Evolutionary conservation across 2,888 invertebrate species (phyloP).

Genomic region (Patella caerulea): DNA sequence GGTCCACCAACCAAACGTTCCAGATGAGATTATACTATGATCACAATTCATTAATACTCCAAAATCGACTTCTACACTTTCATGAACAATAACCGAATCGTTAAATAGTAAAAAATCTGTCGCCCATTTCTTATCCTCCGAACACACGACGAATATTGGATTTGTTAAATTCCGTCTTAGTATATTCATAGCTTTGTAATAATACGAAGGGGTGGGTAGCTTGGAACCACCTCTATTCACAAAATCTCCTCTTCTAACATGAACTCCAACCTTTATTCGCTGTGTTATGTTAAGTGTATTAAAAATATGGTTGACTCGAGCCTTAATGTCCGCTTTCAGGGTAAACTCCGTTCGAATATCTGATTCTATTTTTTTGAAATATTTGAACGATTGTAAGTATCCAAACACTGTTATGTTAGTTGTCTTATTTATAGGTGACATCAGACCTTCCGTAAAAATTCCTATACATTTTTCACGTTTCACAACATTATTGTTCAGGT

Average conservation of each 20-base stretch:
- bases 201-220: slow-evolving; percentile 65
- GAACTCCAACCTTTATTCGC: slow-evolving; percentile 59
- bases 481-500: slow-evolving; percentile 18
- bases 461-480: slow-evolving; percentile 26
- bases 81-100: slow-evolving; percentile 45
- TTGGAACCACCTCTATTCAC: slow-evolving; percentile 66
- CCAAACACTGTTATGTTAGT: slow-evolving; percentile 44
- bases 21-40: slow-evolving; percentile 67
- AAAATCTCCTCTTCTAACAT: slow-evolving; percentile 71
- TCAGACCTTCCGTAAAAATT: too few species aligned
- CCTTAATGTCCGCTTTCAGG: too few species aligned
- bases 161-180: slow-evolving; percentile 51
- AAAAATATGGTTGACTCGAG: slow-evolving; percentile 31
- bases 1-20: slow-evolving; percentile 72
- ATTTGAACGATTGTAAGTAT: slow-evolving; percentile 61
- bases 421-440: slow-evolving; percentile 4
- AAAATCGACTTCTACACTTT: slow-evolving; percentile 63
- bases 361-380: slow-evolving; percentile 46
- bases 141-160: slow-evolving; percentile 68
- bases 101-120: slow-evolving; percentile 46
- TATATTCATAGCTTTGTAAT: slow-evolving; percentile 60
- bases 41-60: slow-evolving; percentile 65
- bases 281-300: slow-evolving; percentile 28
- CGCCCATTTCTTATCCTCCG: slow-evolving; percentile 68
- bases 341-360: slow-evolving; percentile 40